Percentiles rank a stretch among this genome's conserved stretches.
Conservation (phyloP, 2,888 invertebrate species). For the Agriopis marginaria region DNA sequence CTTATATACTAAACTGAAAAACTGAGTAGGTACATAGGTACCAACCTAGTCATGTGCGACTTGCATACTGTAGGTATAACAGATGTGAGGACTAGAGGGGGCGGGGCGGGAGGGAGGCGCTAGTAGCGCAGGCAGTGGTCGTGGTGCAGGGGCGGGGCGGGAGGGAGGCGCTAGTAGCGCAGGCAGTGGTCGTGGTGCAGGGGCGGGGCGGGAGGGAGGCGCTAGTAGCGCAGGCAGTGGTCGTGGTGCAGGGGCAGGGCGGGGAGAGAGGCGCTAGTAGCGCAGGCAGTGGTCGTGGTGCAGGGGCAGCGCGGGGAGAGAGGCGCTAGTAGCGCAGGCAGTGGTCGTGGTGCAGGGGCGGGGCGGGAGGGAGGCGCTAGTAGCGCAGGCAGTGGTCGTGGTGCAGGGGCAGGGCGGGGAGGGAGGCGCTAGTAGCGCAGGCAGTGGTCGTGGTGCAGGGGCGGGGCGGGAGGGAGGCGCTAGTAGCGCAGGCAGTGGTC, state of each 20-base stretch:
- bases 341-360: slow-evolving; percentile 78
- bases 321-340: slow-evolving; percentile 74
- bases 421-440: slow-evolving; percentile 68
- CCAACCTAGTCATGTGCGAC: no score
- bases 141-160: slow-evolving; percentile 74
- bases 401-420: slow-evolving; percentile 66
- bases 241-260: slow-evolving; percentile 75
- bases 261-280: slow-evolving; percentile 59
- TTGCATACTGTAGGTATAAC: no score
- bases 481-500: slow-evolving; percentile 82
- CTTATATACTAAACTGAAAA: no score
- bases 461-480: slow-evolving; percentile 57
- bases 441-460: slow-evolving; percentile 80
- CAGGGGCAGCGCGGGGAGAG: slow-evolving; percentile 63
- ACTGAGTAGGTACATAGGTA: no score
- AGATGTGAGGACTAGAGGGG: background rate
- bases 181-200: slow-evolving; percentile 81
- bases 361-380: slow-evolving; percentile 59
- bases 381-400: slow-evolving; percentile 82
- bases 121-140: slow-evolving; percentile 82
- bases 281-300: slow-evolving; percentile 81
- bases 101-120: background rate
- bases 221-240: slow-evolving; percentile 79
- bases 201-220: slow-evolving; percentile 59
- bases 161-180: slow-evolving; percentile 63